Percentiles rank a stretch among this genome's conserved stretches.
These are phyloP conservation scores for Argyra leucocephala DNA, from an alignment of 2,888 invertebrate species.

Conservation along the genomic window DNA sequence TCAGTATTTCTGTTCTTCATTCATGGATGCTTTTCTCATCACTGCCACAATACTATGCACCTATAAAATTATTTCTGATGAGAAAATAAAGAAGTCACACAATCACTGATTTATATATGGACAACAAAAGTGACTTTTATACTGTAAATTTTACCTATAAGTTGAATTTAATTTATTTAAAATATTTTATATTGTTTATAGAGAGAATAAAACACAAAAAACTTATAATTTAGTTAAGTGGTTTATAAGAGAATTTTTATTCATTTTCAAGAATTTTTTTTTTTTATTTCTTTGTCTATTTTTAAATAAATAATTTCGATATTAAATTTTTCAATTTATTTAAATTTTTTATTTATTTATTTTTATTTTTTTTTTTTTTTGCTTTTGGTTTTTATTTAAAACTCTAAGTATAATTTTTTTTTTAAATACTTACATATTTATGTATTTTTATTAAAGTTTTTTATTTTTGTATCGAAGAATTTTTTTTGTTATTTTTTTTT, in stretches of 20 bases:
- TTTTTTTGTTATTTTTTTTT: background rate
- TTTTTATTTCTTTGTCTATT: background rate
- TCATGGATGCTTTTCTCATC: too few relatives aligned
- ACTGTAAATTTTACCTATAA: too few relatives aligned
- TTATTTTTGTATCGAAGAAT: background rate
- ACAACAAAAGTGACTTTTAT: too few relatives aligned
- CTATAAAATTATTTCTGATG: too few relatives aligned
- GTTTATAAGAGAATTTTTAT: constrained; percentile 6
- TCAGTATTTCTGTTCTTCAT: too few relatives aligned
- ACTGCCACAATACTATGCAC: too few relatives aligned
- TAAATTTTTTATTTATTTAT: too few relatives aligned
- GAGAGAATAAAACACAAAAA: background rate
- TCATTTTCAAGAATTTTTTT: background rate
- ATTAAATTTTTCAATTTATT: too few relatives aligned
- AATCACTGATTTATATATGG: too few relatives aligned
- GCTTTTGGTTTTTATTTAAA: background rate
- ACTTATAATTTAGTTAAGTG: background rate
- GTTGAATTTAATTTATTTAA: too few relatives aligned
- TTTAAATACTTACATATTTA: background rate
- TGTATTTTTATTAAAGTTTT: background rate
- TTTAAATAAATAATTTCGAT: constrained; percentile 2
- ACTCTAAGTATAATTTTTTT: background rate
- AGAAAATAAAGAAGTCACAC: too few relatives aligned
- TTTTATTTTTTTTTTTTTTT: background rate
- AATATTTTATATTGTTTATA: background rate